phyloP scores from a whole-genome alignment of 2,797 vertebrate species.

The Eremophila alpestris region DNA sequence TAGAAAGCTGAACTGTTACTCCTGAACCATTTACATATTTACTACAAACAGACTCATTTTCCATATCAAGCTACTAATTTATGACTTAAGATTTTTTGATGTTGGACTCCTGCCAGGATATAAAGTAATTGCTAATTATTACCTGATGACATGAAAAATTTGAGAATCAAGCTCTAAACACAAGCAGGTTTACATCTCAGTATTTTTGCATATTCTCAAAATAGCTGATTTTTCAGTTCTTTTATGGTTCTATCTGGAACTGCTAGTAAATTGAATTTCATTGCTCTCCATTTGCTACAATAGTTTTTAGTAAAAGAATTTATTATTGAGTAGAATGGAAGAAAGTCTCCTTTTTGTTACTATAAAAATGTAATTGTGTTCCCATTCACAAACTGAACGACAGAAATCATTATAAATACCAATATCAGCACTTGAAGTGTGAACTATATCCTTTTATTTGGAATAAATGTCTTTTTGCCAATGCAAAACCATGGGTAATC shows the following conservation, averaged over 20 bases:
- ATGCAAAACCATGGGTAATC: background rate
- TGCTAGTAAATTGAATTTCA: background rate
- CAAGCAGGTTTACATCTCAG: background rate
- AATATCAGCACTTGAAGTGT: background rate
- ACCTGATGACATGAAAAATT: background rate
- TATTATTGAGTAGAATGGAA: background rate
- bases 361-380: background rate
- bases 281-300: background rate
- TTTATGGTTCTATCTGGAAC: background rate
- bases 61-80: background rate
- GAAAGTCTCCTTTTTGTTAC: background rate
- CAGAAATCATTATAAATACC: background rate
- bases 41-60: background rate
- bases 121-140: background rate
- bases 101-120: background rate
- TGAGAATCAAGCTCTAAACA: background rate
- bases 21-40: background rate
- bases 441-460: background rate
- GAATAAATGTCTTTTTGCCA: background rate
- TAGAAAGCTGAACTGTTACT: background rate
- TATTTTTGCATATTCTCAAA: background rate
- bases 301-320: background rate
- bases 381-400: background rate
- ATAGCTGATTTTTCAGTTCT: background rate
- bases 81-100: background rate